Evolutionary conservation across 2,888 invertebrate species (phyloP).

Genomic region (Acleris sparsana): DNA sequence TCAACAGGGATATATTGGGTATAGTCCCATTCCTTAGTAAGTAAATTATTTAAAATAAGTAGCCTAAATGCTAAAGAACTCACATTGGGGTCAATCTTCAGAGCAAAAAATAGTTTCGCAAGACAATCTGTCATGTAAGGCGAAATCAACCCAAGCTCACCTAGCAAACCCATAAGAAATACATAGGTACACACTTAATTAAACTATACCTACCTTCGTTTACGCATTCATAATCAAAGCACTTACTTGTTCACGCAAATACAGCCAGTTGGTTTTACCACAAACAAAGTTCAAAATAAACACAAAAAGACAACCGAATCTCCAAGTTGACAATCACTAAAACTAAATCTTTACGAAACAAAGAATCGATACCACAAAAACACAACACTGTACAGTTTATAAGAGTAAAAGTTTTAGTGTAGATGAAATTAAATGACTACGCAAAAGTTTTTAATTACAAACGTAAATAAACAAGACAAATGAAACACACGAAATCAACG

Average conservation of each 20-base stretch:
- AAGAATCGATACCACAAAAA: slow-evolving; percentile 25
- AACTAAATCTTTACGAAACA: slow-evolving; percentile 7
- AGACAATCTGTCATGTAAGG: slow-evolving; percentile 55
- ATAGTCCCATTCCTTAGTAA: no score
- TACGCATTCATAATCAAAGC: slow-evolving; percentile 1
- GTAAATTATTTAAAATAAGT: neutral
- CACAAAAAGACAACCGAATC: slow-evolving; percentile 52
- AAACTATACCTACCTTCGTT: slow-evolving; percentile 33
- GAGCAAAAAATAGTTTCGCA: slow-evolving; percentile 58
- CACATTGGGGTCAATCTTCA: slow-evolving; percentile 57
- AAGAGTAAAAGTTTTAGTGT: slow-evolving; percentile 4
- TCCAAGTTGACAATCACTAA: slow-evolving; percentile 26
- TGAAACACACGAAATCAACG: slow-evolving; percentile 39
- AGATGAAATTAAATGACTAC: slow-evolving; percentile 47
- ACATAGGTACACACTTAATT: slow-evolving; percentile 29
- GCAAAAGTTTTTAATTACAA: slow-evolving; percentile 35
- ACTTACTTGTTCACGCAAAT: slow-evolving; percentile 23
- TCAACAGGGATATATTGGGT: no score
- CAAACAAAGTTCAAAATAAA: slow-evolving; percentile 37
- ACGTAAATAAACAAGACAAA: slow-evolving; percentile 34
- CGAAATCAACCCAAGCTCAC: slow-evolving; percentile 46
- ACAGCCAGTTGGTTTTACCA: slow-evolving; percentile 27
- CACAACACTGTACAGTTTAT: slow-evolving; percentile 27
- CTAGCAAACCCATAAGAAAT: slow-evolving; percentile 13
- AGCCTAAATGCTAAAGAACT: slow-evolving; percentile 33